Evolutionary conservation across 2,113 vertebrate genomes (phyloP).

Genomic region (Thymallus thymallus): DNA sequence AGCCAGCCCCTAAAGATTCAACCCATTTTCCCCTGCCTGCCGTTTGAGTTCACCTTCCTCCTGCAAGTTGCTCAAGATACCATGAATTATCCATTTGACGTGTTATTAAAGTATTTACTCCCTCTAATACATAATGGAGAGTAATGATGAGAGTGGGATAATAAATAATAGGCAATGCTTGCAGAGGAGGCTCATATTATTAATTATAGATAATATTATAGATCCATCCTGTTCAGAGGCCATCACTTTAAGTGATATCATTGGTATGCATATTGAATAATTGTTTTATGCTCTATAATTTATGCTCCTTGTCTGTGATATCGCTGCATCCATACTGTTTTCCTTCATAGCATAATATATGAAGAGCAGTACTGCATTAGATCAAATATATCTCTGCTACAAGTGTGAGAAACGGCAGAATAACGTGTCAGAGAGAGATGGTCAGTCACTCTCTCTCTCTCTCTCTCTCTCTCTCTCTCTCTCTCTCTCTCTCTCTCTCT

Average conservation of each 20-base stretch:
- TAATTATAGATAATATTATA: slow-evolving; percentile 3
- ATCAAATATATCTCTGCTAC: slow-evolving; percentile 31
- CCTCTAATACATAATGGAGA: slow-evolving; percentile 41
- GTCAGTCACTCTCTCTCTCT: no score
- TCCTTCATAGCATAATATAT: slow-evolving; percentile 29
- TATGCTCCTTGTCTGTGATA: slow-evolving; percentile 30
- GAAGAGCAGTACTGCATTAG: slow-evolving; percentile 52
- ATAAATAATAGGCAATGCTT: slow-evolving; percentile 29
- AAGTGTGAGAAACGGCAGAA: neutral
- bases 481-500: no score
- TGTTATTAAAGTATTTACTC: slow-evolving; percentile 40
- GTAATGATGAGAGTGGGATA: slow-evolving; percentile 35
- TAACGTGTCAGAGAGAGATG: no score
- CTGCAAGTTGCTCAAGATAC: slow-evolving; percentile 19
- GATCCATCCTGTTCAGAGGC: slow-evolving; percentile 1
- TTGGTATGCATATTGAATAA: slow-evolving; percentile 60
- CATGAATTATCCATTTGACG: slow-evolving; percentile 41
- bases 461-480: no score
- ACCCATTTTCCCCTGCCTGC: neutral
- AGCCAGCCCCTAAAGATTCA: neutral
- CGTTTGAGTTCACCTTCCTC: neutral
- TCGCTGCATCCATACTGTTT: slow-evolving; percentile 36
- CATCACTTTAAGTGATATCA: neutral
- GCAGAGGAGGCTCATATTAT: neutral
- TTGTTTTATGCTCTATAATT: slow-evolving; percentile 58